phyloP scores from a whole-genome alignment of 2,113 vertebrate species.

The Tyto alba region DNA sequence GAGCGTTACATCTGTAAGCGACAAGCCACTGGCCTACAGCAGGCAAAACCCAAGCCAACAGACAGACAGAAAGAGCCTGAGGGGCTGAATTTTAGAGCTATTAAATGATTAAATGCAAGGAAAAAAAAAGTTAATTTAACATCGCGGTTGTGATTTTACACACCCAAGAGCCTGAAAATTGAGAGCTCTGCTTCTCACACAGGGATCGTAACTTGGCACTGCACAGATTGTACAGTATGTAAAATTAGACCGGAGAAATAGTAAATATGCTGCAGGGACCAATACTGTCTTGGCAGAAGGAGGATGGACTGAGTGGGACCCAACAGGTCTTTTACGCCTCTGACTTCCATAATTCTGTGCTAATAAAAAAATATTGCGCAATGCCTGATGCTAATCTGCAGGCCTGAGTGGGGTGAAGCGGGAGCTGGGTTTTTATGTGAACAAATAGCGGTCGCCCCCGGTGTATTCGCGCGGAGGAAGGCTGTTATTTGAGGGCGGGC shows the following conservation, averaged over 20 bases:
- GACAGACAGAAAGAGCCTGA: constrained; percentile 50
- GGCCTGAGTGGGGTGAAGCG: neutral
- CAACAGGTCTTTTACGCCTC: constrained; percentile 62
- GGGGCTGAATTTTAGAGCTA: constrained; percentile 68
- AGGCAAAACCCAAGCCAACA: constrained; percentile 48
- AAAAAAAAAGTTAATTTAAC: constrained; percentile 50
- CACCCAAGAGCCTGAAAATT: constrained; percentile 62
- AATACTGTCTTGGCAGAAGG: constrained; percentile 65
- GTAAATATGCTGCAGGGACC: constrained; percentile 59
- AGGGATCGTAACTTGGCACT: constrained; percentile 56
- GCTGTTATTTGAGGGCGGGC: neutral
- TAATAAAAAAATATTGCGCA: constrained; percentile 20
- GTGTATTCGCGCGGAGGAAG: rapidly evolving
- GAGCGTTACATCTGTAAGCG: constrained; percentile 16
- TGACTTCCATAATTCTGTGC: constrained; percentile 44
- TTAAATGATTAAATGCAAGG: constrained; percentile 63
- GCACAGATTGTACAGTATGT: constrained; percentile 59
- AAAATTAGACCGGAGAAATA: constrained; percentile 57
- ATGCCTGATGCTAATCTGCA: neutral
- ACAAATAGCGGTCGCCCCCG: rapidly evolving
- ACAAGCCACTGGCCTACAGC: constrained; percentile 57
- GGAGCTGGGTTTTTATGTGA: neutral
- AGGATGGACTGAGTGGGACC: constrained; percentile 63
- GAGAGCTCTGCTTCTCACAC: constrained; percentile 51
- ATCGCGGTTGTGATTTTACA: constrained; percentile 63